phyloP scores from a whole-genome alignment of 2,888 invertebrate species.

The Andrena haemorrhoa region DNA sequence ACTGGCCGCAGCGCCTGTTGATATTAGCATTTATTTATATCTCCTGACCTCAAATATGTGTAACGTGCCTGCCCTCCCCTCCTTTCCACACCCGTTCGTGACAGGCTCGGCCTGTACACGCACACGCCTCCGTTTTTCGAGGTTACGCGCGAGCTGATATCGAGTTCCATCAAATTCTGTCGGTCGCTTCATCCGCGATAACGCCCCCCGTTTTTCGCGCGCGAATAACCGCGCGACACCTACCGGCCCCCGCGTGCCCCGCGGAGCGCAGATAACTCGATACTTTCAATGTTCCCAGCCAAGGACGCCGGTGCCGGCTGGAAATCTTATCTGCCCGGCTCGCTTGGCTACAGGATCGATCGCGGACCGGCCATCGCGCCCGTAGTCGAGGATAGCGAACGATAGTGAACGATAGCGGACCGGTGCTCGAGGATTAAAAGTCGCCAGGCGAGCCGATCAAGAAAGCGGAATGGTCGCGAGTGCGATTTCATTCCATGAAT shows the following conservation, averaged over 20 bases:
- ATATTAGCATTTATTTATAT: conserved; percentile 84
- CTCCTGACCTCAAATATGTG: conserved; percentile 82
- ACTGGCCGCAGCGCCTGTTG: conserved; percentile 76
- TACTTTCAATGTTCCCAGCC: conserved; percentile 10
- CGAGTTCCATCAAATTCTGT: conserved; percentile 66
- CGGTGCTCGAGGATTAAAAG: background rate
- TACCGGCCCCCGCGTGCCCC: too few species aligned
- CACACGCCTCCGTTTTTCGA: conserved; percentile 78
- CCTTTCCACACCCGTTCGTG: conserved; percentile 44
- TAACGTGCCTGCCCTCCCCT: conserved; percentile 71
- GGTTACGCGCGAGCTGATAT: conserved; percentile 70
- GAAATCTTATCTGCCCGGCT: background rate
- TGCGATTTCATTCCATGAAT: conserved; percentile 5
- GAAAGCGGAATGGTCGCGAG: conserved; percentile 15
- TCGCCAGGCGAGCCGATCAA: background rate
- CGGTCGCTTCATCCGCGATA: conserved; percentile 6
- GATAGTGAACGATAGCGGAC: too few species aligned
- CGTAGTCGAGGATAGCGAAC: too few species aligned
- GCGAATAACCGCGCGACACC: too few species aligned
- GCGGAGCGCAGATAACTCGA: background rate
- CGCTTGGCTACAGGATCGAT: too few species aligned
- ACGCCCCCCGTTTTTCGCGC: conserved; percentile 23
- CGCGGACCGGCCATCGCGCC: too few species aligned
- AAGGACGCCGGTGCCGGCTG: background rate
- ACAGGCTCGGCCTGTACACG: conserved; percentile 60